Conservation (phyloP, 2,113 vertebrate genomes). For the Bos indicus region DNA sequence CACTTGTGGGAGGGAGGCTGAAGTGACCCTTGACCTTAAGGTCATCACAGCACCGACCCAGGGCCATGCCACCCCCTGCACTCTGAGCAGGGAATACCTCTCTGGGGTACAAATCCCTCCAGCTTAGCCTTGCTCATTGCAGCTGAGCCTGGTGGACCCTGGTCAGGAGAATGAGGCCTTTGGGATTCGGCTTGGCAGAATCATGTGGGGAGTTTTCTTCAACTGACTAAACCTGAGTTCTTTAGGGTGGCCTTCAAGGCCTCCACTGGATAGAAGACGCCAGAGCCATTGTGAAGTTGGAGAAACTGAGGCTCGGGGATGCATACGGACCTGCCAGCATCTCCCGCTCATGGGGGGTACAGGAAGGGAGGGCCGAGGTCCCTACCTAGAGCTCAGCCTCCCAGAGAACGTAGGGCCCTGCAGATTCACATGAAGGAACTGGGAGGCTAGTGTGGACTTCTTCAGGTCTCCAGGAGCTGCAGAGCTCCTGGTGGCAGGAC, state of each 20-base stretch:
- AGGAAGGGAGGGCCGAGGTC: background rate
- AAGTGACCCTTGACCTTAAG: background rate
- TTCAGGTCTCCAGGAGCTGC: background rate
- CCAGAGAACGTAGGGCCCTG: background rate
- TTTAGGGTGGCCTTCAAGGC: background rate
- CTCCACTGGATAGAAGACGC: background rate
- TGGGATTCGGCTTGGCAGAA: background rate
- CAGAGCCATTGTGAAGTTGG: background rate
- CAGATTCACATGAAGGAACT: background rate
- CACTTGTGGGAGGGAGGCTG: background rate
- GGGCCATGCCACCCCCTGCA: background rate
- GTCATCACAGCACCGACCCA: background rate
- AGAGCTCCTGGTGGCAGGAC: background rate
- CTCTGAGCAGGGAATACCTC: background rate
- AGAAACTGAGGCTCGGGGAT: background rate
- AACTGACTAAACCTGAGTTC: background rate
- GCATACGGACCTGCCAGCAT: background rate
- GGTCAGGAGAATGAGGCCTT: background rate
- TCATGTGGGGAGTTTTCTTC: background rate
- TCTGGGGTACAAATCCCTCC: background rate
- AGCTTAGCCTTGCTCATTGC: background rate
- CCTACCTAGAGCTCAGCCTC: background rate
- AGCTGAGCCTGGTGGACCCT: background rate
- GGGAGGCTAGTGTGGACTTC: background rate
- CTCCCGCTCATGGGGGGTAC: accelerated